Evolutionary conservation across 2,888 invertebrate genomes (phyloP).

Genomic region (Agrotis ipsilon): DNA sequence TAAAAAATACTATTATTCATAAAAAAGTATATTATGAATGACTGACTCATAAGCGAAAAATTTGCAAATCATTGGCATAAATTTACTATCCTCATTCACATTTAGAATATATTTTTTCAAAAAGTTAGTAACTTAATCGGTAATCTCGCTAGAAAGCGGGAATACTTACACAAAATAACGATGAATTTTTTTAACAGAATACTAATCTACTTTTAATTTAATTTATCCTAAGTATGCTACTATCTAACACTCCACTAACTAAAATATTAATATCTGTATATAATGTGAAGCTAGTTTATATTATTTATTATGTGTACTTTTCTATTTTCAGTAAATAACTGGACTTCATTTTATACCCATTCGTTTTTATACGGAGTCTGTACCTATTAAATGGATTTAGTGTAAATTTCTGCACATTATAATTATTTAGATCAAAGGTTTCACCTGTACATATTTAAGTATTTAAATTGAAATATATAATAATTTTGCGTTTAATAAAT

Average conservation of each 20-base stretch:
- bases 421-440: conserved; percentile 28
- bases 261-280: conserved; percentile 35
- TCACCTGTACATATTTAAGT: conserved; percentile 41
- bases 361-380: conserved; percentile 49
- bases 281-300: conserved; percentile 44
- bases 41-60: not conserved
- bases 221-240: conserved; percentile 37
- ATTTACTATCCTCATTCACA: not conserved
- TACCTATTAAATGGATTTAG: conserved; percentile 45
- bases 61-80: conserved; percentile 8
- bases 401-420: conserved; percentile 35
- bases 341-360: conserved; percentile 54
- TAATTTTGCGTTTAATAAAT: conserved; percentile 38
- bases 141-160: conserved; percentile 1
- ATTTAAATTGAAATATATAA: conserved; percentile 28
- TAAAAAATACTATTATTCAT: not conserved
- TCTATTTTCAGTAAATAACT: conserved; percentile 61
- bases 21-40: not conserved
- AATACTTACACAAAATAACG: conserved; percentile 10
- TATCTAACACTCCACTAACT: conserved; percentile 37
- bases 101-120: not conserved
- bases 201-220: conserved; percentile 27
- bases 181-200: conserved; percentile 17
- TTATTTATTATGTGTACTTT: conserved; percentile 59
- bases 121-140: not conserved